Evolutionary conservation across 2,797 vertebrate species (phyloP).

Genomic region (Chrysolophus pictus): DNA sequence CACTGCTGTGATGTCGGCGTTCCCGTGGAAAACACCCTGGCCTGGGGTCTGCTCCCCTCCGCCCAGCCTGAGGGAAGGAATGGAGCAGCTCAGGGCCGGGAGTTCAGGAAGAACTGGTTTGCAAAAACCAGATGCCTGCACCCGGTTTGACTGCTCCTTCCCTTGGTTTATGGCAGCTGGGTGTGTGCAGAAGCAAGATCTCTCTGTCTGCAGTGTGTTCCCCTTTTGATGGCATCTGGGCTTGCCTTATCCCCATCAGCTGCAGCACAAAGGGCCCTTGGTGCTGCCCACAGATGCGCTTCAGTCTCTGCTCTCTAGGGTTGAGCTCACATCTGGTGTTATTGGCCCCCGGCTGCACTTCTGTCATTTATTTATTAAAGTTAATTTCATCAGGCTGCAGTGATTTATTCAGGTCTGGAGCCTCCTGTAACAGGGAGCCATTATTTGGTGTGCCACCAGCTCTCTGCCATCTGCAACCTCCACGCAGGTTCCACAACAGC

Average conservation of each 20-base stretch:
- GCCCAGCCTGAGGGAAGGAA: neutral
- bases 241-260: neutral
- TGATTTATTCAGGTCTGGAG: neutral
- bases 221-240: neutral
- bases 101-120: neutral
- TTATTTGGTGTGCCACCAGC: neutral
- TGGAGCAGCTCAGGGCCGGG: neutral
- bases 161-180: too few relatives aligned
- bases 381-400: neutral
- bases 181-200: neutral
- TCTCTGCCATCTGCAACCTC: conserved; percentile 13
- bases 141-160: neutral
- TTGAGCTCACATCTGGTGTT: neutral
- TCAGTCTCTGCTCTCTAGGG: neutral
- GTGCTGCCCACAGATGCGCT: neutral
- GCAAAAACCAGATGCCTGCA: conserved; percentile 3
- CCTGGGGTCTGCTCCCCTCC: neutral
- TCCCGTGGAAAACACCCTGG: neutral
- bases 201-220: neutral
- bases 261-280: neutral
- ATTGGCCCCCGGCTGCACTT: neutral
- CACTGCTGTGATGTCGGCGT: neutral
- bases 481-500: conserved; percentile 12
- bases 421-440: neutral
- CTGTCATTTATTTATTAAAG: neutral